Conservation (phyloP, 37 sponge, comb jelly and placozoan species). For the Amphimedon queenslandica region DNA sequence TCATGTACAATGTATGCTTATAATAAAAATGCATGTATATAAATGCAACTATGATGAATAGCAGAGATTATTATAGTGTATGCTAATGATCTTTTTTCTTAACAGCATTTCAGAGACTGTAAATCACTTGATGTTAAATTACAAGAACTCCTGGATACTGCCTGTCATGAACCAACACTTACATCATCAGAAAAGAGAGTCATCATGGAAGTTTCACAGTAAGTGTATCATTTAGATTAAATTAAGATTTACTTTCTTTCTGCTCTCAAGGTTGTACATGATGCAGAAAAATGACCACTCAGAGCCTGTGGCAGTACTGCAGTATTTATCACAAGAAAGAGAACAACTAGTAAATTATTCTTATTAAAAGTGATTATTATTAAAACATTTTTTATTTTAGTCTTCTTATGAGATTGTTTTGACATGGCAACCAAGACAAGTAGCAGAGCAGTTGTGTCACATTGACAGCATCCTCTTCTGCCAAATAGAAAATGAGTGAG, state of each 20-base stretch:
- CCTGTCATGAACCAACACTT: neutral
- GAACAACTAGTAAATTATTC: neutral
- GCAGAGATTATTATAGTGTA: too few relatives aligned
- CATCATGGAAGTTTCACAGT: slow-evolving; percentile 16
- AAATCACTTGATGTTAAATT: slow-evolving; percentile 7
- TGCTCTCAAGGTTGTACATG: neutral
- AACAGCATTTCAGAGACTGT: slow-evolving; percentile 40
- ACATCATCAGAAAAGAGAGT: slow-evolving; percentile 14
- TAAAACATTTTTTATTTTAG: slow-evolving; percentile 7
- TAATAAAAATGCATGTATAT: too few relatives aligned
- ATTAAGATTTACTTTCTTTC: neutral
- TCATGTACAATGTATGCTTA: too few relatives aligned
- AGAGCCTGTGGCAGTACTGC: slow-evolving; percentile 39
- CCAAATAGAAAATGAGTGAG: slow-evolving; percentile 21
- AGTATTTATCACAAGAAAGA: slow-evolving; percentile 9
- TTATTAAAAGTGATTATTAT: too few relatives aligned
- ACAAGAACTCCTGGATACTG: slow-evolving; percentile 31
- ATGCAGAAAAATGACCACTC: slow-evolving; percentile 6
- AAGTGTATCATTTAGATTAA: neutral
- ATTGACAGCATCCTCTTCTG: slow-evolving; percentile 44
- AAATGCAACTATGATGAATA: too few relatives aligned
- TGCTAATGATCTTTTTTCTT: too few relatives aligned
- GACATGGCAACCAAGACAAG: slow-evolving; percentile 34
- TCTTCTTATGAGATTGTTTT: slow-evolving; percentile 49
- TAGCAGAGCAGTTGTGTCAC: slow-evolving; percentile 57